Percentiles rank a stretch among this genome's conserved stretches.
Conservation (phyloP, 2,888 invertebrate genomes). For the Thereva unica region DNA sequence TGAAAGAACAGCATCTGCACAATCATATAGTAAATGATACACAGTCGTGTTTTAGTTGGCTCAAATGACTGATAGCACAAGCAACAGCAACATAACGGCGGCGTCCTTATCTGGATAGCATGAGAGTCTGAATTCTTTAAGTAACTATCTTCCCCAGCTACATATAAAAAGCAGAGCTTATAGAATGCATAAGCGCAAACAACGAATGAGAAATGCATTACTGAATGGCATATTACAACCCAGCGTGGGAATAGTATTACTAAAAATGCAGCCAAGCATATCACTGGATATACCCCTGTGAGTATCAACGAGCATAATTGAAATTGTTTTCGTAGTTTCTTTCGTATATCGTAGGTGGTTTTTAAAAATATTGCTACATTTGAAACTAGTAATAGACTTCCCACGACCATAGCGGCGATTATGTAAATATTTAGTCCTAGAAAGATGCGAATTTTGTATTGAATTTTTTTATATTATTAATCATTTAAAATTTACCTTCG, state of each 20-base stretch:
- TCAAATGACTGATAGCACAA: slow-evolving; percentile 50
- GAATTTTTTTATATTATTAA: no score
- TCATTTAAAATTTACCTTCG: no score
- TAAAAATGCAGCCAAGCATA: slow-evolving; percentile 51
- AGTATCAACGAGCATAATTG: slow-evolving; percentile 48
- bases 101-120: slow-evolving; percentile 51
- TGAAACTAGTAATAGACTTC: slow-evolving; percentile 49
- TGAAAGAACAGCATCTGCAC: slow-evolving; percentile 56
- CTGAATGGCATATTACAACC: slow-evolving; percentile 54
- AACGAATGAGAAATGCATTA: slow-evolving; percentile 55
- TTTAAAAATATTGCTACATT: slow-evolving; percentile 52
- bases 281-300: slow-evolving; percentile 53
- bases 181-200: slow-evolving; percentile 52
- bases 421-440: slow-evolving; percentile 54
- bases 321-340: slow-evolving; percentile 46
- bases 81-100: slow-evolving; percentile 52
- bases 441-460: no score
- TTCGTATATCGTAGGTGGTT: slow-evolving; percentile 48
- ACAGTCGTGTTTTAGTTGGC: slow-evolving; percentile 50
- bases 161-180: slow-evolving; percentile 55
- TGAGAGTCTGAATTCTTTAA: slow-evolving; percentile 56
- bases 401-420: slow-evolving; percentile 50
- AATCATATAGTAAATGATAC: slow-evolving; percentile 51
- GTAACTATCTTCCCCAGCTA: slow-evolving; percentile 52
- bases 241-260: slow-evolving; percentile 53